phyloP scores from a whole-genome alignment of 2,797 vertebrate genomes.

The Pseudochirops cupreus region DNA sequence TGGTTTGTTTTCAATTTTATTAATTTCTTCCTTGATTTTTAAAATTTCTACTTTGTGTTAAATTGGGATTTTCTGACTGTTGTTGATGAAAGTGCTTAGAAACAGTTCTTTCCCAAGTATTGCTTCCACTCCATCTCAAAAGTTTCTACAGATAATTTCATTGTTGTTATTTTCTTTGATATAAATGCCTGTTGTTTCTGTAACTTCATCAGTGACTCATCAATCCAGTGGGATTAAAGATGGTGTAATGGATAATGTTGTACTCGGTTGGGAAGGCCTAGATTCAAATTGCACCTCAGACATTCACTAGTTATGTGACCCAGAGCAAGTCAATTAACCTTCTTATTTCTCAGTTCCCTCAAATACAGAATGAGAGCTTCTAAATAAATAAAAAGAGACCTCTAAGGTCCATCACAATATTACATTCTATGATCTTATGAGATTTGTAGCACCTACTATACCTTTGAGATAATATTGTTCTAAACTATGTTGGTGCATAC shows the following conservation, averaged over 20 bases:
- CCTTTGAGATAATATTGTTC: neutral
- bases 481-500: neutral
- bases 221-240: neutral
- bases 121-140: neutral
- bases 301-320: neutral
- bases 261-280: neutral
- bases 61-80: neutral
- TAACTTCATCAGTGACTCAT: neutral
- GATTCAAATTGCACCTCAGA: neutral
- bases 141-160: neutral
- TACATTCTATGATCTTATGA: neutral
- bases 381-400: neutral
- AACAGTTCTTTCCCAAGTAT: neutral
- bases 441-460: neutral
- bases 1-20: neutral
- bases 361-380: neutral
- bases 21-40: neutral
- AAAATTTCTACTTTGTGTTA: neutral
- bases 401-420: neutral
- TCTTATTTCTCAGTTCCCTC: neutral
- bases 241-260: neutral
- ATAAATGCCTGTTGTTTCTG: neutral
- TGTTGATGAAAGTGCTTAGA: neutral
- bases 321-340: neutral
- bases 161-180: neutral